Evolutionary conservation across 1,140 invertebrate species (phyloP).

Genomic region (Idris sp.): DNA sequence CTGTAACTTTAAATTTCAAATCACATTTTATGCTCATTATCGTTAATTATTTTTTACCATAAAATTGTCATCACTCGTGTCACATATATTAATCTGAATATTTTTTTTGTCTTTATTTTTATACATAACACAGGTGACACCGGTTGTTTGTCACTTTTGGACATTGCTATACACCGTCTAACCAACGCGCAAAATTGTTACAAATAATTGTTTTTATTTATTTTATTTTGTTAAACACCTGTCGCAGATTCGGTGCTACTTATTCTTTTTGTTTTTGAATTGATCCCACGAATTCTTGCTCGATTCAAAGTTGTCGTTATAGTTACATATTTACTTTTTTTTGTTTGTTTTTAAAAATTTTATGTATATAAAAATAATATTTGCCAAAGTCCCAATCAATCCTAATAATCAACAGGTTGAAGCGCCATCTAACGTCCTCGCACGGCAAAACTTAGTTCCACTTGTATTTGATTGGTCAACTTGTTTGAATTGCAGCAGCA

Average conservation of each 20-base stretch:
- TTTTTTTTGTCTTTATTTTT: too few species aligned
- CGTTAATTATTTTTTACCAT: too few species aligned
- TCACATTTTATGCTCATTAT: slow-evolving; percentile 56
- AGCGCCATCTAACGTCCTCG: slow-evolving; percentile 6
- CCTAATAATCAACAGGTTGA: slow-evolving; percentile 6
- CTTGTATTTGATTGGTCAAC: neutral
- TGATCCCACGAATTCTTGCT: too few species aligned
- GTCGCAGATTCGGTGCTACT: slow-evolving; percentile 47
- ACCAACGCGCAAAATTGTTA: slow-evolving; percentile 59
- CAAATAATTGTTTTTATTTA: slow-evolving; percentile 54
- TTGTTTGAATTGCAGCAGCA: too few species aligned
- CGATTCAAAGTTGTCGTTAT: too few species aligned
- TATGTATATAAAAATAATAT: slow-evolving; percentile 39
- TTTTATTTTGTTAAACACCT: too few species aligned
- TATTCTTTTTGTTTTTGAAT: neutral
- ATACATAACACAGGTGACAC: too few species aligned
- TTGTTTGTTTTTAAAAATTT: slow-evolving; percentile 1
- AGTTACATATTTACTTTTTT: neutral
- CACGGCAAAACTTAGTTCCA: too few species aligned
- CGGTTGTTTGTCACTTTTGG: slow-evolving; percentile 48
- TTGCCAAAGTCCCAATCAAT: slow-evolving; percentile 1
- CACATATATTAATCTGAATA: too few species aligned
- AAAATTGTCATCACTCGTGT: too few species aligned
- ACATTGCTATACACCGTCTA: slow-evolving; percentile 62
- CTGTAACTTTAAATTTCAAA: slow-evolving; percentile 52